phyloP scores from a whole-genome alignment of 2,888 invertebrate genomes.

The Pyrrhosoma nymphula region DNA sequence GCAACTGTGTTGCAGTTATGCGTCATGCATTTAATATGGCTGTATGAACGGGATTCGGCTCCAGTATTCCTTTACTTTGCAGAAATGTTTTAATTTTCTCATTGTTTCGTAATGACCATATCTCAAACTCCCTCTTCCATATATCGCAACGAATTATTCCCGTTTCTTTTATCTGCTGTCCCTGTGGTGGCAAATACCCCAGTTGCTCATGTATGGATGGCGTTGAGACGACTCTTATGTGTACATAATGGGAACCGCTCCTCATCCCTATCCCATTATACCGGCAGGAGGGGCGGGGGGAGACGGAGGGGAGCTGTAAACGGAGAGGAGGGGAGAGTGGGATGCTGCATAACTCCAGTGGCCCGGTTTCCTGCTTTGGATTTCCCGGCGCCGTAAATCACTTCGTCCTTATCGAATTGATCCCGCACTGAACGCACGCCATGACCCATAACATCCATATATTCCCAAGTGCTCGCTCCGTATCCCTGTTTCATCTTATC shows the following conservation, averaged over 20 bases:
- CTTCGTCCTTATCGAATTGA: slow-evolving; percentile 44
- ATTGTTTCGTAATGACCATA: background rate
- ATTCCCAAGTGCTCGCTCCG: background rate
- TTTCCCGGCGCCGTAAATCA: slow-evolving; percentile 45
- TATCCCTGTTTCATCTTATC: background rate
- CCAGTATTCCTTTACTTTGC: background rate
- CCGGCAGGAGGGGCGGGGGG: background rate
- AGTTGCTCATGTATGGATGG: background rate
- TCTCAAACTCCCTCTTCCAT: background rate
- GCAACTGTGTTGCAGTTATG: too few relatives aligned
- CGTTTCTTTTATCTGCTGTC: background rate
- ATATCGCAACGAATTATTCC: background rate
- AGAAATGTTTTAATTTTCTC: background rate
- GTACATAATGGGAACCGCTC: background rate
- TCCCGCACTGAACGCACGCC: slow-evolving; percentile 13
- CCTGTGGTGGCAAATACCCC: background rate
- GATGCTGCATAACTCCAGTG: background rate
- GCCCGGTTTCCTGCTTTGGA: slow-evolving; percentile 35
- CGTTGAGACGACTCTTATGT: background rate
- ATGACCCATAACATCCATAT: slow-evolving; percentile 43
- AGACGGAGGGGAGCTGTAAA: background rate
- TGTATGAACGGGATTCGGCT: background rate
- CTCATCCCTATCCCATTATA: background rate
- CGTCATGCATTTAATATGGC: background rate
- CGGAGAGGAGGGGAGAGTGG: background rate